Evolutionary conservation across 37 sponge, comb jelly and placozoan genomes (phyloP).

Genomic region (Bolinopsis microptera): DNA sequence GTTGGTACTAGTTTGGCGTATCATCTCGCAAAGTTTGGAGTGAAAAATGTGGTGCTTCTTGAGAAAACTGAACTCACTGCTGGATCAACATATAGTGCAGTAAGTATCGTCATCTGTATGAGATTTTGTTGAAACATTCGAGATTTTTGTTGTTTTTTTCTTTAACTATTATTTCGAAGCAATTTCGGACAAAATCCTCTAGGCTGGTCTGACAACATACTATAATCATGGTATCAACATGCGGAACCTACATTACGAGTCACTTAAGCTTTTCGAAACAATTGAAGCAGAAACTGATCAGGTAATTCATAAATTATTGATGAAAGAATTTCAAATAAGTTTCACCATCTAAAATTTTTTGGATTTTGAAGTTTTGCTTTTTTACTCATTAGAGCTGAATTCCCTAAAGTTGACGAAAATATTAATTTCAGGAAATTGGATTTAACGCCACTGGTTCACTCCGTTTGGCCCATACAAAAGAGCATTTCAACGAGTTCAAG

Average conservation of each 20-base stretch:
- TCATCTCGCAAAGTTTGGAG: slow-evolving; percentile 64
- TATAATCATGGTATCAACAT: slow-evolving; percentile 69
- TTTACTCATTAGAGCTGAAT: no score
- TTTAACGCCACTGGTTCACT: slow-evolving; percentile 63
- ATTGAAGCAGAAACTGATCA: slow-evolving; percentile 69
- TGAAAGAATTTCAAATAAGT: not conserved
- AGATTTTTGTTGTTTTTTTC: no score
- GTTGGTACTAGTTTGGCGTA: slow-evolving; percentile 69
- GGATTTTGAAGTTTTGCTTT: not conserved
- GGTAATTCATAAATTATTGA: slow-evolving; percentile 59
- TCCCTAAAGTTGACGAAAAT: not conserved
- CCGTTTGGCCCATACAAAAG: slow-evolving; percentile 38
- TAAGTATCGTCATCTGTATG: slow-evolving; percentile 49
- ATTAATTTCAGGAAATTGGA: slow-evolving; percentile 66
- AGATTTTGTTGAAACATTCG: no score
- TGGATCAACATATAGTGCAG: slow-evolving; percentile 70
- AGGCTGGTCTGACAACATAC: slow-evolving; percentile 70
- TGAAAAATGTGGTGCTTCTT: slow-evolving; percentile 49
- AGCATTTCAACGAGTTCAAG: slow-evolving; percentile 68
- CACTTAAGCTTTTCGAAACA: slow-evolving; percentile 34
- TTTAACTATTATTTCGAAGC: no score
- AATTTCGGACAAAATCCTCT: not conserved
- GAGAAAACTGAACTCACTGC: slow-evolving; percentile 70
- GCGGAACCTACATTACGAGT: slow-evolving; percentile 66
- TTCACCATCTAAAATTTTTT: not conserved